Percentiles rank a stretch among this genome's conserved stretches.
Conservation (phyloP, 2,113 vertebrate species). For the Saguinus imperator region DNA sequence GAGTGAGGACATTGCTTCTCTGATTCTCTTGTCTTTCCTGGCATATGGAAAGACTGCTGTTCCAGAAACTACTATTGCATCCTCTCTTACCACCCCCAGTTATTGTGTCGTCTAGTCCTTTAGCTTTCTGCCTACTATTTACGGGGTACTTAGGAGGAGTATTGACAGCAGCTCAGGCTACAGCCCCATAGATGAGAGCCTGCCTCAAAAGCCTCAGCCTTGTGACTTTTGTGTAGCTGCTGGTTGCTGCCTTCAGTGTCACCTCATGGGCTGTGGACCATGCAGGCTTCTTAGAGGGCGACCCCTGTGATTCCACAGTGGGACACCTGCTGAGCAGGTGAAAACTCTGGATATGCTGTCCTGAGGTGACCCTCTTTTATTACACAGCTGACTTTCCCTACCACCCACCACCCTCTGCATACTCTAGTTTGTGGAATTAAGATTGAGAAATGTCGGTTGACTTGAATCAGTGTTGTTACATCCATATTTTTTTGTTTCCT, state of each 20-base stretch:
- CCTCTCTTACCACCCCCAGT: slow-evolving; percentile 2
- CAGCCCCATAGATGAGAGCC: slow-evolving; percentile 28
- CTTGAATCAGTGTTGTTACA: slow-evolving; percentile 50
- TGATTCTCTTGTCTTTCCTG: background rate
- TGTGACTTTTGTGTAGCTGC: slow-evolving; percentile 12
- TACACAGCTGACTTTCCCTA: slow-evolving; percentile 21
- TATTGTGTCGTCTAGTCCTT: slow-evolving; percentile 14
- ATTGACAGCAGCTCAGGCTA: slow-evolving; percentile 52
- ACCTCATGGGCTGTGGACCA: background rate
- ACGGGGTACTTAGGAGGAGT: slow-evolving; percentile 6
- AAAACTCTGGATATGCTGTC: slow-evolving; percentile 34
- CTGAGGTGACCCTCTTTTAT: slow-evolving; percentile 36
- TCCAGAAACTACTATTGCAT: slow-evolving; percentile 39
- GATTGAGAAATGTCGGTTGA: slow-evolving; percentile 46
- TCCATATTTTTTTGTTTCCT: slow-evolving; percentile 46
- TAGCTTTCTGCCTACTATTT: slow-evolving; percentile 43
- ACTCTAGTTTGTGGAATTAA: background rate
- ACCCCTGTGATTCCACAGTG: slow-evolving; percentile 34
- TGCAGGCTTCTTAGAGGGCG: slow-evolving; percentile 30
- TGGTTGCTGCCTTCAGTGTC: slow-evolving; percentile 54
- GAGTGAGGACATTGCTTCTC: slow-evolving; percentile 26
- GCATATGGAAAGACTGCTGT: slow-evolving; percentile 21
- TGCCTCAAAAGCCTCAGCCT: slow-evolving; percentile 38
- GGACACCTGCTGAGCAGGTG: slow-evolving; percentile 32
- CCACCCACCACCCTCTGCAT: background rate